phyloP scores from a whole-genome alignment of 2,888 invertebrate genomes.

The Tanytarsus gracilentus region DNA sequence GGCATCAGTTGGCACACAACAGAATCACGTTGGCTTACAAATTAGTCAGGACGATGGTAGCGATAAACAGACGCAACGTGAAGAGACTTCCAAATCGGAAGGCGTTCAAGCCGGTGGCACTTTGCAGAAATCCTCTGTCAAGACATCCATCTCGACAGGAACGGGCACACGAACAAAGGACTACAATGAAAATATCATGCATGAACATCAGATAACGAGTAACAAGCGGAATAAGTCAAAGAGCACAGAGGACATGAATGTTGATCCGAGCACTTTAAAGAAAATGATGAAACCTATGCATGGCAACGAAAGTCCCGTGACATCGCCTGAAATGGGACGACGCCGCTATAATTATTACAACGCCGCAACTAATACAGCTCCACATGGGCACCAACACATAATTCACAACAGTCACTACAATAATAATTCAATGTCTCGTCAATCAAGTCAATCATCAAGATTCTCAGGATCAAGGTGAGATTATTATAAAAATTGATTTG shows the following conservation, averaged over 20 bases:
- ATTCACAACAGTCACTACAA: constrained; percentile 46
- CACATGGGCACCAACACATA: constrained; percentile 51
- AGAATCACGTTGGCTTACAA: constrained; percentile 59
- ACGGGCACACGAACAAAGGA: constrained; percentile 55
- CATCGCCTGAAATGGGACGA: constrained; percentile 83
- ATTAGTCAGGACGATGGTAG: constrained; percentile 31
- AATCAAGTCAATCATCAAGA: constrained; percentile 57
- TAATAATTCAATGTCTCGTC: constrained; percentile 50
- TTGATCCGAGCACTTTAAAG: constrained; percentile 72
- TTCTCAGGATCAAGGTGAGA: constrained; percentile 53
- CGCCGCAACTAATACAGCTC: constrained; percentile 47
- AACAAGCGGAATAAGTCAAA: constrained; percentile 74
- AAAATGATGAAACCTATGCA: constrained; percentile 92
- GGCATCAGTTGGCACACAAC: constrained; percentile 60
- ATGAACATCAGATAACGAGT: constrained; percentile 64
- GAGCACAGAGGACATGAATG: constrained; percentile 83
- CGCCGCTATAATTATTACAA: constrained; percentile 62
- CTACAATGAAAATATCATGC: constrained; percentile 51
- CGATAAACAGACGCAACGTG: constrained; percentile 37
- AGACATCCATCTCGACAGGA: constrained; percentile 51
- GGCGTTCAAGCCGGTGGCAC: constrained; percentile 77
- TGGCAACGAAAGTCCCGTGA: constrained; percentile 78
- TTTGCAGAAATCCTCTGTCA: constrained; percentile 50
- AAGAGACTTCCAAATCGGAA: constrained; percentile 62
- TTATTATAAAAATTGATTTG: neutral